These are phyloP conservation scores for Sphenodon punctatus DNA, from an alignment of 2,797 vertebrate species.

Conservation along the genomic window DNA sequence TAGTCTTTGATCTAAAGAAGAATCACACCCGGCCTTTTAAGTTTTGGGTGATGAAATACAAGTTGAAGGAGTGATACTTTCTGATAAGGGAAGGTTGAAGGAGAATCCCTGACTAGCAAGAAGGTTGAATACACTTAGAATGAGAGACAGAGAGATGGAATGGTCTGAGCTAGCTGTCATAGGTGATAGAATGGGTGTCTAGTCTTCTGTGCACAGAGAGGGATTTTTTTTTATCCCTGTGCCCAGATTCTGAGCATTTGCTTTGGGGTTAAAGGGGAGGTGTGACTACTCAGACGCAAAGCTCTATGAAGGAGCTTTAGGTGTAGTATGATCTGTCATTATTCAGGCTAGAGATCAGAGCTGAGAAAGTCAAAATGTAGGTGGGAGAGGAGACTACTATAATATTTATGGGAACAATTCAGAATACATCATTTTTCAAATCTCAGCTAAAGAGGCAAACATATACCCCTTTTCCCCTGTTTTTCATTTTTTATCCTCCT, in stretches of 20 bases:
- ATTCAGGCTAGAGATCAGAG: constrained; percentile 20
- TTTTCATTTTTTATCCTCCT: neutral
- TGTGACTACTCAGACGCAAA: constrained; percentile 4
- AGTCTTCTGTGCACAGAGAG: neutral
- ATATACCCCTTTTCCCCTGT: neutral
- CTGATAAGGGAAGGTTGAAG: neutral
- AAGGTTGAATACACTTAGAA: neutral
- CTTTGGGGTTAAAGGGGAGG: constrained; percentile 6
- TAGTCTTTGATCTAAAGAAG: neutral
- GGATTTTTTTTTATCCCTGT: constrained; percentile 5
- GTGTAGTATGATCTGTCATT: constrained; percentile 11
- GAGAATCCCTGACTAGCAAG: neutral
- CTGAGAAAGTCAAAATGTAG: neutral
- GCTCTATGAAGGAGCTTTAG: constrained; percentile 18
- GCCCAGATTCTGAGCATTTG: constrained; percentile 1
- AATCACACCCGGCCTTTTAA: neutral
- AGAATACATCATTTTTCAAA: neutral
- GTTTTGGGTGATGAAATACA: neutral
- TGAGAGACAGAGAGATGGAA: neutral
- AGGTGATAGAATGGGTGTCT: neutral
- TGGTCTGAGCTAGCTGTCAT: neutral
- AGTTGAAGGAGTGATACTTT: neutral
- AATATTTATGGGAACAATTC: neutral
- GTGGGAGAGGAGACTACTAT: neutral
- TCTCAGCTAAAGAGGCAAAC: neutral